Conservation (phyloP, 2,113 vertebrate genomes). For the Ammodytes marinus region DNA sequence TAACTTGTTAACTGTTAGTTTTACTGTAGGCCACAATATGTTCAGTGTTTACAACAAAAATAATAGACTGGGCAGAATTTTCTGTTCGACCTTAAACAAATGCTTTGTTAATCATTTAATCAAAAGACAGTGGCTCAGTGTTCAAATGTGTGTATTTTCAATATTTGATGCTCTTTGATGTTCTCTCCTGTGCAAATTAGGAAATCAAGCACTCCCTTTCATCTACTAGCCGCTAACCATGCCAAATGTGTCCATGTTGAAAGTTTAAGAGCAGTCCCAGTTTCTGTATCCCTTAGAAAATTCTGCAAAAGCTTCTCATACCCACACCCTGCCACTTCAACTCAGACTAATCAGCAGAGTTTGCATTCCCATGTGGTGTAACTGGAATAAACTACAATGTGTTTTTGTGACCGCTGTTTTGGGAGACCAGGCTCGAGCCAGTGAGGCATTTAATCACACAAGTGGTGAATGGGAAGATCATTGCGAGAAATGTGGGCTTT, state of each 20-base stretch:
- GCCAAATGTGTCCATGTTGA: constrained; percentile 54
- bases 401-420: constrained; percentile 9
- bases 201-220: constrained; percentile 57
- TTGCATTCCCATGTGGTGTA: constrained; percentile 24
- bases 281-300: constrained; percentile 21
- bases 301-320: constrained; percentile 31
- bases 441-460: neutral
- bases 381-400: constrained; percentile 10
- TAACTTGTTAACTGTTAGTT: neutral
- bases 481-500: neutral
- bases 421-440: neutral
- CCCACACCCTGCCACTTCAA: constrained; percentile 40
- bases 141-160: constrained; percentile 43
- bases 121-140: constrained; percentile 54
- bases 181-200: constrained; percentile 65
- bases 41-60: neutral
- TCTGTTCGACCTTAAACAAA: neutral
- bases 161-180: constrained; percentile 71
- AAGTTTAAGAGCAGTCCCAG: constrained; percentile 57
- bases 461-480: neutral
- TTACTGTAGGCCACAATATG: neutral
- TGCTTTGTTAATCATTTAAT: constrained; percentile 46
- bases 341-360: constrained; percentile 2
- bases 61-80: neutral
- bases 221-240: constrained; percentile 57